A percentile compares a stretch with the other conserved stretches of the same genome.
These are phyloP conservation scores for Pharmacophagus antenor DNA, from an alignment of 2,888 invertebrate genomes.

Conservation along the genomic window DNA sequence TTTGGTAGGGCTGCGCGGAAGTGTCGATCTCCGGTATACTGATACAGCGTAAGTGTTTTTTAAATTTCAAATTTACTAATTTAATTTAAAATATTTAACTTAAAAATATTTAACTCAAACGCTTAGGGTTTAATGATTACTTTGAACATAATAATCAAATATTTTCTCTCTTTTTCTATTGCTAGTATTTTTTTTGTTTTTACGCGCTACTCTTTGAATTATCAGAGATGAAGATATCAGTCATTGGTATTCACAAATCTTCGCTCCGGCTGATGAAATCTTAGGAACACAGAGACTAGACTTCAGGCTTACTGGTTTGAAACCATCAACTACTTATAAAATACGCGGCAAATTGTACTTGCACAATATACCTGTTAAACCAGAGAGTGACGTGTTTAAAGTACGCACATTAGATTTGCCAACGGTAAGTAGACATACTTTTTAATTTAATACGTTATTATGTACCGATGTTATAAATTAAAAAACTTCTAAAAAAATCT, in stretches of 20 bases:
- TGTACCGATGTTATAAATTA: no score
- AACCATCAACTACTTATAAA: constrained; percentile 90
- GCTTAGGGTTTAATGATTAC: no score
- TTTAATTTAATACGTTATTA: background rate
- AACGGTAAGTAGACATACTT: constrained; percentile 46
- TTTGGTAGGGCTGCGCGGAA: constrained; percentile 91
- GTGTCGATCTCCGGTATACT: constrained; percentile 93
- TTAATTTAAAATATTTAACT: no score
- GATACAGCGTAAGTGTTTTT: constrained; percentile 84
- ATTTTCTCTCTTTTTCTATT: no score
- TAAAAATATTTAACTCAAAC: no score
- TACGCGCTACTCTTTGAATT: no score
- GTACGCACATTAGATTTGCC: constrained; percentile 84
- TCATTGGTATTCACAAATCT: constrained; percentile 91
- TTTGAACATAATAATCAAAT: no score
- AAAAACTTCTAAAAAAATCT: no score
- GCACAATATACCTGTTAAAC: constrained; percentile 88
- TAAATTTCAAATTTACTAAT: no score
- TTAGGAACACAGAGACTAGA: constrained; percentile 92
- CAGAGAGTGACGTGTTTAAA: constrained; percentile 87
- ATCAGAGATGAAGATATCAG: constrained; percentile 84
- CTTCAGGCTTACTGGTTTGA: constrained; percentile 88
- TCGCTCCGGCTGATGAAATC: constrained; percentile 92
- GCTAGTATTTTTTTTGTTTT: no score
- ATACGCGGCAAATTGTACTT: constrained; percentile 90